A percentile compares a stretch with the other conserved stretches of the same genome.
Evolutionary conservation across 2,113 vertebrate species (phyloP).

Genomic region (Notothenia rossii): DNA sequence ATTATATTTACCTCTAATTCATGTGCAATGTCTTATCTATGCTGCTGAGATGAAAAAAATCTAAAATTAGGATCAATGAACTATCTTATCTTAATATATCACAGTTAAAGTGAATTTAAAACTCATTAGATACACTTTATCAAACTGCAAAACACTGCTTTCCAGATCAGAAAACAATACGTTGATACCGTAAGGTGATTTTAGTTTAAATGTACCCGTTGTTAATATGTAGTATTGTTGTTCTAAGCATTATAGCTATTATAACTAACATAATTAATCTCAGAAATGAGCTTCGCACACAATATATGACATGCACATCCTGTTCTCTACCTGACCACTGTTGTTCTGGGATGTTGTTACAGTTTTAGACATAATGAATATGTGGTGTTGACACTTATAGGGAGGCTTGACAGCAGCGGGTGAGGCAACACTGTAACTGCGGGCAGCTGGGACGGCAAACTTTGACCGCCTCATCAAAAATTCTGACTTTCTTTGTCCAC

Average conservation of each 20-base stretch:
- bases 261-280: not conserved
- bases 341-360: not conserved
- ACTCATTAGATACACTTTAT: not conserved
- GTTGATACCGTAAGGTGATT: not conserved
- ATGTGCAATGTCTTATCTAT: too few species aligned
- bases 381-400: not conserved
- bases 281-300: too few species aligned
- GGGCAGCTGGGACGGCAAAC: not conserved
- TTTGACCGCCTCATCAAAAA: conserved; percentile 13
- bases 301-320: not conserved
- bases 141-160: not conserved
- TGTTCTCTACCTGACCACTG: not conserved
- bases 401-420: not conserved
- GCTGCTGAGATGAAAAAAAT: too few species aligned
- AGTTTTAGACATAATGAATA: not conserved
- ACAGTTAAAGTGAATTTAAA: not conserved
- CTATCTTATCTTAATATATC: not conserved
- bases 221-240: not conserved
- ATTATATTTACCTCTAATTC: not conserved
- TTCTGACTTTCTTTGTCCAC: conserved; percentile 1
- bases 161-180: not conserved
- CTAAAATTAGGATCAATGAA: too few species aligned
- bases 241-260: not conserved
- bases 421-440: conserved; percentile 11
- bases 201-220: not conserved